These are phyloP conservation scores for Ichneumoninae sp. DNA, from an alignment of 2,888 invertebrate species.

Conservation along the genomic window DNA sequence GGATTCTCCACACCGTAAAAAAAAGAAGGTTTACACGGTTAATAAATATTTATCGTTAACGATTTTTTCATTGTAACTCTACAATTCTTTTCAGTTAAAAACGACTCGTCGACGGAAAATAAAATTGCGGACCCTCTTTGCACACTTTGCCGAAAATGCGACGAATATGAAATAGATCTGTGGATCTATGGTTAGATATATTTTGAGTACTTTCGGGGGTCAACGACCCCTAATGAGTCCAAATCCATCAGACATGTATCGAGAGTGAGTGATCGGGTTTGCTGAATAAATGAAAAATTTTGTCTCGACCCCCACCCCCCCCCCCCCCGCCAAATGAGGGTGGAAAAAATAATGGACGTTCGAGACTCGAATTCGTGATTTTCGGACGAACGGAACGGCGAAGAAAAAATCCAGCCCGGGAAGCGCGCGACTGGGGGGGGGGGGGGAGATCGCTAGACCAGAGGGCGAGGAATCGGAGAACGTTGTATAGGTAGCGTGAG, in stretches of 20 bases:
- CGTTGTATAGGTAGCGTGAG: slow-evolving; percentile 55
- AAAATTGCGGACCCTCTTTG: background rate
- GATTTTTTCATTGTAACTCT: background rate
- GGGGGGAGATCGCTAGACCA: background rate
- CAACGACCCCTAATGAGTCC: background rate
- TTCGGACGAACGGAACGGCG: background rate
- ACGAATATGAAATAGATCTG: background rate
- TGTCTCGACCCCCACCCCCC: background rate
- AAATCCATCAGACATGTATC: slow-evolving; percentile 14
- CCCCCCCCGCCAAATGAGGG: background rate
- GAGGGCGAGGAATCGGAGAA: slow-evolving; percentile 30
- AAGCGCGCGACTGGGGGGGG: background rate
- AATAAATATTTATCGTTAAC: no score
- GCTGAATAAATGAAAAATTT: slow-evolving; percentile 6
- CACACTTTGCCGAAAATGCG: no score
- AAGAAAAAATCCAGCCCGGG: background rate
- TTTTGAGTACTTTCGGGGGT: background rate
- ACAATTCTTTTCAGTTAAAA: background rate
- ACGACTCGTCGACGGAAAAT: background rate
- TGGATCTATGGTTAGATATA: background rate
- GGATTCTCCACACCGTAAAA: background rate
- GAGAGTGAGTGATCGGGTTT: background rate
- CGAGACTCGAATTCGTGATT: background rate
- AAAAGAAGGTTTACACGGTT: no score
- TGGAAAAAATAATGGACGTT: background rate